phyloP scores from a whole-genome alignment of 2,113 vertebrate genomes.

The Gadus macrocephalus region DNA sequence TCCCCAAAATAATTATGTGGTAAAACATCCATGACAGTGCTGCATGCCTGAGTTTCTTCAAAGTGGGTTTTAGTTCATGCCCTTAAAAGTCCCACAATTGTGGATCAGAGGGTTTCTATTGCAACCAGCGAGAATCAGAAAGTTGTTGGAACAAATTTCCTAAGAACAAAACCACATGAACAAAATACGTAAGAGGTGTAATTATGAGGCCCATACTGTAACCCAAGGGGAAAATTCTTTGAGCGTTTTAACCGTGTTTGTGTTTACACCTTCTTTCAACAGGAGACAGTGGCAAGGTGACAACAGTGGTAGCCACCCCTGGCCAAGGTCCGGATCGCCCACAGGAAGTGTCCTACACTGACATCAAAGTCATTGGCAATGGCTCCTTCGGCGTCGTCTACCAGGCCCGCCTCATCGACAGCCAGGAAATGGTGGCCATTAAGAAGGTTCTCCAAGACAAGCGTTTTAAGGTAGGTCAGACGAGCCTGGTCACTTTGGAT shows the following conservation, averaged over 20 bases:
- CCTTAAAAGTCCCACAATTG: too few species aligned
- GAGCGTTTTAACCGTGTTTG: not conserved
- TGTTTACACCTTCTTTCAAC: conserved; percentile 10
- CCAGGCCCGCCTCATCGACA: conserved; percentile 87
- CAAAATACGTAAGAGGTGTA: too few species aligned
- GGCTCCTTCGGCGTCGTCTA: conserved; percentile 94
- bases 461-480: conserved; percentile 82
- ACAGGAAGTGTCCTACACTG: conserved; percentile 91
- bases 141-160: too few species aligned
- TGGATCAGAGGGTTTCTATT: too few species aligned
- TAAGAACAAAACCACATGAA: too few species aligned
- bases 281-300: conserved; percentile 91
- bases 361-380: conserved; percentile 93
- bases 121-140: too few species aligned
- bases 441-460: conserved; percentile 95
- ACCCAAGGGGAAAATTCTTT: too few species aligned
- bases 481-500: not conserved
- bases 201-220: too few species aligned
- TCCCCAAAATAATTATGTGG: too few species aligned
- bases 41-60: too few species aligned
- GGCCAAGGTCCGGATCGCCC: conserved; percentile 89
- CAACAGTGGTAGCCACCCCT: conserved; percentile 87
- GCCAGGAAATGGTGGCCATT: conserved; percentile 90
- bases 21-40: too few species aligned
- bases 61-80: too few species aligned